A percentile compares a stretch with the other conserved stretches of the same genome.
Conservation (phyloP, 2,888 invertebrate genomes). For the Caenorhabditis angaria region DNA sequence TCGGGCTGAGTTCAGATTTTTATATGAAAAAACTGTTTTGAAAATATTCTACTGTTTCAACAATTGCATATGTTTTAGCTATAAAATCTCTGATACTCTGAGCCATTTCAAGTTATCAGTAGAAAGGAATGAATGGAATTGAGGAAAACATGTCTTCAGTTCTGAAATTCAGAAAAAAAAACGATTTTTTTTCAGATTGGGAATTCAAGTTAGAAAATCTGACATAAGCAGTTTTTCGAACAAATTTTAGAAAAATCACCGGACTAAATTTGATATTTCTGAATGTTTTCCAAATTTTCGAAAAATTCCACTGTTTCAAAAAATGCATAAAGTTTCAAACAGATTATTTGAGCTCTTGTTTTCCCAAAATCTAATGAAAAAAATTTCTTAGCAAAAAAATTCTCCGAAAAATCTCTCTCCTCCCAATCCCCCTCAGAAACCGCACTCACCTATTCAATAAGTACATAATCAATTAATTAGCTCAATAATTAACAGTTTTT, state of each 20-base stretch:
- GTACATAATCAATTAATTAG: not conserved
- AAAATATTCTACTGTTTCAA: too few relatives aligned
- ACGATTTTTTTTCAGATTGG: not conserved
- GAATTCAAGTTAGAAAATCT: not conserved
- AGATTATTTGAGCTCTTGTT: not conserved
- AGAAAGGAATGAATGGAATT: not conserved
- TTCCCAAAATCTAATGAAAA: not conserved
- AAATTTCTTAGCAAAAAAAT: not conserved
- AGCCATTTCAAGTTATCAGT: not conserved
- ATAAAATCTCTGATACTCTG: not conserved
- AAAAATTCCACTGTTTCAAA: not conserved
- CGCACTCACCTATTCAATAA: too few relatives aligned
- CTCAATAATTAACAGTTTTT: slow-evolving; percentile 79
- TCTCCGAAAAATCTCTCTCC: not conserved
- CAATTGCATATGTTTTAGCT: not conserved
- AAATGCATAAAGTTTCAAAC: not conserved
- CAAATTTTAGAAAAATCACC: too few relatives aligned
- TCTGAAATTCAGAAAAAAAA: not conserved
- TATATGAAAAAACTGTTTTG: too few relatives aligned
- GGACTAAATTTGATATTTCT: too few relatives aligned
- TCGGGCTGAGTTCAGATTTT: too few relatives aligned
- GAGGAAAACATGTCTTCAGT: too few relatives aligned
- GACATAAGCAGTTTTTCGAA: not conserved
- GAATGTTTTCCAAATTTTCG: too few relatives aligned
- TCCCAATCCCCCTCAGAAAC: too few relatives aligned